phyloP scores from a whole-genome alignment of 2,797 vertebrate species.

The Anguilla obscura region DNA sequence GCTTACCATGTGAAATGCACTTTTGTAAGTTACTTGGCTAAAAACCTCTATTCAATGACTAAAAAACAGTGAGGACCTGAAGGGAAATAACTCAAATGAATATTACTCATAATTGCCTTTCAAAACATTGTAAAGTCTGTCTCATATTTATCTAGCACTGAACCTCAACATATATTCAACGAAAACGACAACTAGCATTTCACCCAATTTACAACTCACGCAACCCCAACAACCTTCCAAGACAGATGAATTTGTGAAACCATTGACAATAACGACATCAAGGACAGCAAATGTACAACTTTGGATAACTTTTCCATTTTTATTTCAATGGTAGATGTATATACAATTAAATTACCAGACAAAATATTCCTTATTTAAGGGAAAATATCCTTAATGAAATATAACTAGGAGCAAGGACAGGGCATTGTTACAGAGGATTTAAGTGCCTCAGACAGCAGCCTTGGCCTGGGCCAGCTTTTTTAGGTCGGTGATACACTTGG shows the following conservation, averaged over 20 bases:
- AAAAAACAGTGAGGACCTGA: not conserved
- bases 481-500: conserved; percentile 91
- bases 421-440: conserved; percentile 46
- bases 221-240: not conserved
- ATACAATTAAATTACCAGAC: conserved; percentile 60
- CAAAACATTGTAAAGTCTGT: not conserved
- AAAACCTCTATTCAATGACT: not conserved
- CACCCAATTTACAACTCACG: not conserved
- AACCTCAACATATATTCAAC: too few species aligned
- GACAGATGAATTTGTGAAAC: not conserved
- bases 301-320: conserved; percentile 59
- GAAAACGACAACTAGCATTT: not conserved
- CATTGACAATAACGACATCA: not conserved
- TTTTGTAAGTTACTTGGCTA: not conserved
- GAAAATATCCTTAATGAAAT: conserved; percentile 67
- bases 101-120: not conserved
- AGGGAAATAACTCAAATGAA: not conserved
- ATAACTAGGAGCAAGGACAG: conserved; percentile 52
- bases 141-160: not conserved
- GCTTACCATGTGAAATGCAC: not conserved
- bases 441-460: conserved; percentile 57
- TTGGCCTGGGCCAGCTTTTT: conserved; percentile 82
- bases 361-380: conserved; percentile 43
- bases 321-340: conserved; percentile 74
- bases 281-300: conserved; percentile 54